These are phyloP conservation scores for Todiramphus saurophagus DNA, from an alignment of 2,113 vertebrate genomes.

Conservation along the genomic window DNA sequence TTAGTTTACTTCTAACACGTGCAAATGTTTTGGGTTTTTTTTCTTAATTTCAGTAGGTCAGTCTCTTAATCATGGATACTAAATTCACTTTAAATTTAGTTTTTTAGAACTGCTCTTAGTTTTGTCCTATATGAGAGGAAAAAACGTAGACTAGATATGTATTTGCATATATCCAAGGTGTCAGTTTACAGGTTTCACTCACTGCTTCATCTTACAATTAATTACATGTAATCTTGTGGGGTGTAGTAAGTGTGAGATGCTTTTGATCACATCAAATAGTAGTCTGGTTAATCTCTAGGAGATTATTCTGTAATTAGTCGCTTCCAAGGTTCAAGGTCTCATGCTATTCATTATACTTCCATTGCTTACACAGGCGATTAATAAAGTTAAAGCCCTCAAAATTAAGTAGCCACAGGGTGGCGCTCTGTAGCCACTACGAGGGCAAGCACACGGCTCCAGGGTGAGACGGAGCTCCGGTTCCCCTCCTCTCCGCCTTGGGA, in stretches of 20 bases:
- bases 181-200: background rate
- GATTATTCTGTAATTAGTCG: background rate
- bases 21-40: background rate
- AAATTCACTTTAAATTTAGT: background rate
- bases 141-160: background rate
- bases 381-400: background rate
- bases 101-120: background rate
- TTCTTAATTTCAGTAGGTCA: background rate
- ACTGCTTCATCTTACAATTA: background rate
- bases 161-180: background rate
- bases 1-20: background rate
- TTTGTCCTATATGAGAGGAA: background rate
- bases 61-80: background rate
- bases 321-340: background rate
- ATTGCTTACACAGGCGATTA: background rate
- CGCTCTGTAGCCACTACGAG: background rate
- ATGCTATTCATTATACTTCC: background rate
- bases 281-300: background rate
- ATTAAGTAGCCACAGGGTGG: background rate
- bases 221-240: background rate
- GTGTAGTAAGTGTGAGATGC: background rate
- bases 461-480: accelerated
- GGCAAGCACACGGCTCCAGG: too few relatives aligned
- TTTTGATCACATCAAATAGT: background rate
- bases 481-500: background rate